These are phyloP conservation scores for Balearica regulorum DNA, from an alignment of 2,797 vertebrate genomes.

Conservation along the genomic window DNA sequence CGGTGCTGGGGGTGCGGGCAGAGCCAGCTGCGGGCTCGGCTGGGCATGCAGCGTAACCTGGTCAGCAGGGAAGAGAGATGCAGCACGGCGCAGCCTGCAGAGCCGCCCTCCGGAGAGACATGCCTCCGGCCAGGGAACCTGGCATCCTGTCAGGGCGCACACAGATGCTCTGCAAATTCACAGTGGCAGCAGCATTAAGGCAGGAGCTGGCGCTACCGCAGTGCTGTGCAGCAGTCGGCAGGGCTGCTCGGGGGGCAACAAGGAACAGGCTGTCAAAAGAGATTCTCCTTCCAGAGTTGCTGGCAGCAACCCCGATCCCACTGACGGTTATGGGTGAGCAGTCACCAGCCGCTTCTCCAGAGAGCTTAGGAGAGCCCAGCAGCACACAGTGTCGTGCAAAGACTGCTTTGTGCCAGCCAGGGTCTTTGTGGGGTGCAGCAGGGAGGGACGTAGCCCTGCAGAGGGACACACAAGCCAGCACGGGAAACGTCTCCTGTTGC, in stretches of 20 bases:
- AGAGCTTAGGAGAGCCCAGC: neutral
- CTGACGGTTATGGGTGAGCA: neutral
- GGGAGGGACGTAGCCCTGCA: neutral
- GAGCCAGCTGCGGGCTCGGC: neutral
- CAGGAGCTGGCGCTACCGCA: fast-evolving
- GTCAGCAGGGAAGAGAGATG: neutral
- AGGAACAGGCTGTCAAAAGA: neutral
- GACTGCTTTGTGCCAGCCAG: neutral
- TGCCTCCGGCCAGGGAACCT: fast-evolving
- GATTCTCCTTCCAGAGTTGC: neutral
- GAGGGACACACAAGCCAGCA: neutral
- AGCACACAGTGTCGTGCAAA: fast-evolving
- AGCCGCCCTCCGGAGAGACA: fast-evolving
- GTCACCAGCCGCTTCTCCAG: neutral
- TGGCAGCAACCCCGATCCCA: neutral
- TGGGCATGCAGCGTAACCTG: neutral
- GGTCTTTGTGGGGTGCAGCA: neutral
- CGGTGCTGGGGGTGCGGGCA: fast-evolving
- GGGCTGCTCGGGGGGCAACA: neutral
- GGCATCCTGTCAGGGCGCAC: fast-evolving
- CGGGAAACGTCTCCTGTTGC: neutral
- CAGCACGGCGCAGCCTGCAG: fast-evolving
- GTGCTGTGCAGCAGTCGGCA: neutral
- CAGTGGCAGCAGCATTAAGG: neutral
- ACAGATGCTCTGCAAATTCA: neutral